Evolutionary conservation across 2,113 vertebrate genomes (phyloP).

Genomic region (Mixornis gularis): DNA sequence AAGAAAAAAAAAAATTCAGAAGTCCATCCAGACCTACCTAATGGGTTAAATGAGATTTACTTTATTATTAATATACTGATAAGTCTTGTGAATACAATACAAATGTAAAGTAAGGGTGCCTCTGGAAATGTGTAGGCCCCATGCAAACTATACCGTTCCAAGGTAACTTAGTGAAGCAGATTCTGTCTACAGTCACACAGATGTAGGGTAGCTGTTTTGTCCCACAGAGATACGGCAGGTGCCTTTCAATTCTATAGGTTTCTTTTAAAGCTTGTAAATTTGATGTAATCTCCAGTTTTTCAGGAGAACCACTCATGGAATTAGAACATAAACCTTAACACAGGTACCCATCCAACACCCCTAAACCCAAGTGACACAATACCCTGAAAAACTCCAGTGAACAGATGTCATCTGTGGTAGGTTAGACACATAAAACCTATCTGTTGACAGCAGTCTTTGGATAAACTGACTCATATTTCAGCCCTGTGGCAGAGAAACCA

Average conservation of each 20-base stretch:
- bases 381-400: not conserved
- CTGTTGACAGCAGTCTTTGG: not conserved
- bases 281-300: not conserved
- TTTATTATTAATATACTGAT: not conserved
- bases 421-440: not conserved
- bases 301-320: not conserved
- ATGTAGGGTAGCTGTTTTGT: not conserved
- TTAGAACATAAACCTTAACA: not conserved
- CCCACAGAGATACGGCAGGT: not conserved
- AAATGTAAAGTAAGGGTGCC: not conserved
- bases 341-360: not conserved
- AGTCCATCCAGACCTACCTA: not conserved
- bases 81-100: not conserved
- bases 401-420: not conserved
- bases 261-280: not conserved
- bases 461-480: not conserved
- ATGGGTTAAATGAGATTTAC: not conserved
- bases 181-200: not conserved
- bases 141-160: not conserved
- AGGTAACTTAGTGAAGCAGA: not conserved
- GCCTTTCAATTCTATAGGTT: not conserved
- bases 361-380: not conserved
- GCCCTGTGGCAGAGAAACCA: not conserved
- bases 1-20: not conserved
- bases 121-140: not conserved